Conservation (phyloP, 1,140 invertebrate genomes). For the Trichonephila inaurata region DNA sequence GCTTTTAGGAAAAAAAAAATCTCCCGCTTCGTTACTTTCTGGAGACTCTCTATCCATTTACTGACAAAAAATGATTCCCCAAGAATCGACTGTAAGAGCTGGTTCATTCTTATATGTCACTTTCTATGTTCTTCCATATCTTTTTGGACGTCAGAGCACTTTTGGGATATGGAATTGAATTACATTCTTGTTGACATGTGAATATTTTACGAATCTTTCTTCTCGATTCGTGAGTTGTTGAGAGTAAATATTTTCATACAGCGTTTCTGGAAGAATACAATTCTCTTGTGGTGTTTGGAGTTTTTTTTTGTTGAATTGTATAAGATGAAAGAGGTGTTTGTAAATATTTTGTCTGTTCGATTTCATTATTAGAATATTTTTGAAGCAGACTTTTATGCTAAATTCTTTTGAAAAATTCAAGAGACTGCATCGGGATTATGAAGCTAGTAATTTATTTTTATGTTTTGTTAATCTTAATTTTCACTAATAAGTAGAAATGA, state of each 20-base stretch:
- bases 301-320: not conserved
- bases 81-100: not conserved
- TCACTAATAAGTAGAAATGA: no score
- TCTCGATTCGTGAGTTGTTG: not conserved
- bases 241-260: not conserved
- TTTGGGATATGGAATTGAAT: not conserved
- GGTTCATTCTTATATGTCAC: not conserved
- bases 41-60: not conserved
- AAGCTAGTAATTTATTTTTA: no score
- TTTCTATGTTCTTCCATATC: not conserved
- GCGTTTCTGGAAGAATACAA: not conserved
- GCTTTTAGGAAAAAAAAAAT: not conserved
- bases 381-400: no score
- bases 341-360: not conserved
- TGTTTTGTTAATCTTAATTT: no score
- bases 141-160: not conserved
- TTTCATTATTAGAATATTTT: not conserved
- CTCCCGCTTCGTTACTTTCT: slow-evolving; percentile 6
- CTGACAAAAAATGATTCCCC: not conserved
- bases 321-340: not conserved
- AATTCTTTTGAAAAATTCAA: no score
- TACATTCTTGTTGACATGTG: not conserved
- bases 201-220: slow-evolving; percentile 5
- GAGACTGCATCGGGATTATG: no score
- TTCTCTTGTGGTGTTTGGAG: not conserved